Conservation (phyloP, 2,113 vertebrate genomes). For the Dasyprocta punctata region DNA sequence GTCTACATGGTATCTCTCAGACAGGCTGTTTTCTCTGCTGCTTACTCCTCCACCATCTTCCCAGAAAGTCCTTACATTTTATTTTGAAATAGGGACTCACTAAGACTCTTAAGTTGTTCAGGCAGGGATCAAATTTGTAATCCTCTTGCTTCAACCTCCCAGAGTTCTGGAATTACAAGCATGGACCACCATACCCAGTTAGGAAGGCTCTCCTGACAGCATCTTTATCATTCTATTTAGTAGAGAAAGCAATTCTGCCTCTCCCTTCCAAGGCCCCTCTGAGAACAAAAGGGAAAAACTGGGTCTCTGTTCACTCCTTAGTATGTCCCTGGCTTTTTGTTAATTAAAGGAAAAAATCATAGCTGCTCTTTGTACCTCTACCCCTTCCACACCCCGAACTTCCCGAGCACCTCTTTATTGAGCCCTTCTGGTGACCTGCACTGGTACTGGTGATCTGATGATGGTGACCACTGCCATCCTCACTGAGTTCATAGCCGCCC, state of each 20-base stretch:
- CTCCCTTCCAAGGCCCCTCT: not conserved
- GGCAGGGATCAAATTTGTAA: not conserved
- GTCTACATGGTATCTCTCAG: too few relatives aligned
- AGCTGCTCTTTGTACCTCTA: not conserved
- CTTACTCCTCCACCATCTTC: too few relatives aligned
- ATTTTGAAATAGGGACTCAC: not conserved
- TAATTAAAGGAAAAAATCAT: not conserved
- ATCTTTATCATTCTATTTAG: not conserved
- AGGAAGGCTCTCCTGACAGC: not conserved
- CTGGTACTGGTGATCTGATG: not conserved
- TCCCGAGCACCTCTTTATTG: not conserved
- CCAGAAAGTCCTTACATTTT: too few relatives aligned
- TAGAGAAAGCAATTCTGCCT: not conserved
- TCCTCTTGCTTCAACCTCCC: not conserved
- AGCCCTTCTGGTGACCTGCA: not conserved
- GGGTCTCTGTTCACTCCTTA: not conserved
- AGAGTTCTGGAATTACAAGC: not conserved
- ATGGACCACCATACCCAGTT: not conserved
- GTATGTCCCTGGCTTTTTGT: not conserved
- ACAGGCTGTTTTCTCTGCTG: too few relatives aligned
- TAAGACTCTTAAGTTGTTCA: not conserved
- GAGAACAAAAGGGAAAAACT: not conserved
- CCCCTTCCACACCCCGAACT: not conserved
- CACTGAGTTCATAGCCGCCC: not conserved
- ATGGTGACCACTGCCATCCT: not conserved